These are phyloP conservation scores for Drosophila pallidifrons DNA, from an alignment of 1,140 invertebrate genomes.

Conservation along the genomic window DNA sequence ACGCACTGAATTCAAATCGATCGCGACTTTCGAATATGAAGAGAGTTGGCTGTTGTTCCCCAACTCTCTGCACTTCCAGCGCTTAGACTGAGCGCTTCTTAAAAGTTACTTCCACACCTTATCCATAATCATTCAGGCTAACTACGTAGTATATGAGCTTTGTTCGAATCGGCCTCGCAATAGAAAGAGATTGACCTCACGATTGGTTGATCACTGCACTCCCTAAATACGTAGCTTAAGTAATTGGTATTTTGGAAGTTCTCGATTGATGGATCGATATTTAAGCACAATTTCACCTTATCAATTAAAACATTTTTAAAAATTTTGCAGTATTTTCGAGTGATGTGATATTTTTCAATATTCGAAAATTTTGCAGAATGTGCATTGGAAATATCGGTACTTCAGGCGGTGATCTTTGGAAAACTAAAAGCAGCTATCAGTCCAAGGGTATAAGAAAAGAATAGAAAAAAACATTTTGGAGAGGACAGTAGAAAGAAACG, in stretches of 20 bases:
- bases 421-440: slow-evolving; percentile 6
- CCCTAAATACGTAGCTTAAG: slow-evolving; percentile 24
- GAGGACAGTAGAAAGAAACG: background rate
- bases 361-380: slow-evolving; percentile 11
- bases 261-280: background rate
- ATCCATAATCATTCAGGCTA: slow-evolving; percentile 27
- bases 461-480: background rate
- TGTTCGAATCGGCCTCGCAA: slow-evolving; percentile 36
- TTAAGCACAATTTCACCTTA: background rate
- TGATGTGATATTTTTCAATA: slow-evolving; percentile 43
- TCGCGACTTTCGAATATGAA: slow-evolving; percentile 61
- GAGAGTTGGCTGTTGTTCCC: slow-evolving; percentile 28
- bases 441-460: background rate
- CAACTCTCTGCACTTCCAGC: slow-evolving; percentile 47
- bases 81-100: slow-evolving; percentile 39
- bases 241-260: slow-evolving; percentile 1
- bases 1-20: slow-evolving; percentile 80
- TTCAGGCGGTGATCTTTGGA: background rate
- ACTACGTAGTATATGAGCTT: slow-evolving; percentile 37
- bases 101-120: slow-evolving; percentile 40
- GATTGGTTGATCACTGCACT: slow-evolving; percentile 39
- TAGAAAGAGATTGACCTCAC: background rate
- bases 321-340: slow-evolving; percentile 11
- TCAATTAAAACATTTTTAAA: background rate
- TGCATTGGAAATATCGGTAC: slow-evolving; percentile 6